Conservation (phyloP, 2,888 invertebrate genomes). For the Limnephilus lunatus region DNA sequence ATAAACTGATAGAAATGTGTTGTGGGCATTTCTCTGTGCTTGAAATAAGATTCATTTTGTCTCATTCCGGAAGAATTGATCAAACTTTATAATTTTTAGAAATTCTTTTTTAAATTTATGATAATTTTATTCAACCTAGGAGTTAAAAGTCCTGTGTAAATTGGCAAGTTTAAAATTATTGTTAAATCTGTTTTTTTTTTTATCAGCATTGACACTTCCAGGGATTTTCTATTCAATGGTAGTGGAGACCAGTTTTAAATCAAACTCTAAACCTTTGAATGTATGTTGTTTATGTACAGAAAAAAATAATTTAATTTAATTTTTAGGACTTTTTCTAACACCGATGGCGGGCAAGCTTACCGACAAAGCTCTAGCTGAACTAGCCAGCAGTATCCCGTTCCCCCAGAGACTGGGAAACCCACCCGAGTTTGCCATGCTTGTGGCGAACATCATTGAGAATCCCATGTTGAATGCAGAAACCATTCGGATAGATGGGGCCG, state of each 20-base stretch:
- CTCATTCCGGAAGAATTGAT: too few species aligned
- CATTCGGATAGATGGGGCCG: conserved; percentile 78
- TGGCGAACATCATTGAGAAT: conserved; percentile 78
- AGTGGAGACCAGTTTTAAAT: background rate
- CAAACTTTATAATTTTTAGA: too few species aligned
- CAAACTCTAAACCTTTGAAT: too few species aligned
- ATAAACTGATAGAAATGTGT: too few species aligned
- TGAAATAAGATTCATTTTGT: too few species aligned
- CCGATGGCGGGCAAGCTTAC: conserved; percentile 76
- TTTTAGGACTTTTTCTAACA: conserved; percentile 77
- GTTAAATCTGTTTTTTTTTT: conserved; percentile 5
- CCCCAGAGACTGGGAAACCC: conserved; percentile 77
- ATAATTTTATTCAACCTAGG: too few species aligned
- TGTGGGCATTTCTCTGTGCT: too few species aligned
- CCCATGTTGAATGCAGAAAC: conserved; percentile 79
- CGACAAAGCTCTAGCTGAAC: conserved; percentile 74
- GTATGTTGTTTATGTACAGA: background rate
- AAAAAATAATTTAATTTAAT: background rate
- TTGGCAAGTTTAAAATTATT: too few species aligned
- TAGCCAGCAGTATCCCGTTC: conserved; percentile 76
- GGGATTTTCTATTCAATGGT: background rate
- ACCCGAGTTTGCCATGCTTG: conserved; percentile 77
- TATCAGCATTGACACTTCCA: too few species aligned
- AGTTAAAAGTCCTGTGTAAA: too few species aligned
- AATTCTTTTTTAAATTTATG: too few species aligned